These are phyloP conservation scores for Macrosoma leucophasiata DNA, from an alignment of 2,888 invertebrate species.

Conservation along the genomic window DNA sequence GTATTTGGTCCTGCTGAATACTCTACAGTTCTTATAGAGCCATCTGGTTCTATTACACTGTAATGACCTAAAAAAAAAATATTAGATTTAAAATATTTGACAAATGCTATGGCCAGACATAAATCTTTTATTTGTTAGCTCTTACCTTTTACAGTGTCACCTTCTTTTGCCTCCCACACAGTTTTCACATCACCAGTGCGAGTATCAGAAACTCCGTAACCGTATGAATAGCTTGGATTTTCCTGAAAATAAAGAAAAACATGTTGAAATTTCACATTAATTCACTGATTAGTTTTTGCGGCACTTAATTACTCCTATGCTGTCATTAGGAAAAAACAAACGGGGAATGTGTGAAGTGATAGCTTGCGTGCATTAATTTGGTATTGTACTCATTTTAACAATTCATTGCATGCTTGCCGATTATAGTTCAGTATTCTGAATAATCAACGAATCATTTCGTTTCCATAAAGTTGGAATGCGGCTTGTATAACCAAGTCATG, in stretches of 20 bases:
- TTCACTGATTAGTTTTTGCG: constrained; percentile 34
- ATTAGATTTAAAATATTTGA: constrained; percentile 1
- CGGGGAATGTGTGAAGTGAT: constrained; percentile 52
- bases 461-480: constrained; percentile 54
- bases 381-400: constrained; percentile 57
- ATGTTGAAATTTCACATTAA: constrained; percentile 6
- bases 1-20: constrained; percentile 75
- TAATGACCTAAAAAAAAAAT: constrained; percentile 69
- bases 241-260: constrained; percentile 48
- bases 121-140: neutral
- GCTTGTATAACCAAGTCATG: constrained; percentile 41
- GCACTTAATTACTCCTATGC: constrained; percentile 37
- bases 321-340: constrained; percentile 33
- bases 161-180: constrained; percentile 78
- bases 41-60: constrained; percentile 81
- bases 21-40: constrained; percentile 76
- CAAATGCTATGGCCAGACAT: neutral
- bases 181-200: constrained; percentile 77
- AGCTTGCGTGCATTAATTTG: constrained; percentile 57
- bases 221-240: constrained; percentile 76
- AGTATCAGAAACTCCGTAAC: constrained; percentile 77
- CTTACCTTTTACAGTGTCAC: constrained; percentile 74
- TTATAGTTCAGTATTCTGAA: constrained; percentile 61
- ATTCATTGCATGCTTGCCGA: constrained; percentile 52
- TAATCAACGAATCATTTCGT: constrained; percentile 48